phyloP scores from a whole-genome alignment of 2,888 invertebrate species.

The Epinotia nisella region DNA sequence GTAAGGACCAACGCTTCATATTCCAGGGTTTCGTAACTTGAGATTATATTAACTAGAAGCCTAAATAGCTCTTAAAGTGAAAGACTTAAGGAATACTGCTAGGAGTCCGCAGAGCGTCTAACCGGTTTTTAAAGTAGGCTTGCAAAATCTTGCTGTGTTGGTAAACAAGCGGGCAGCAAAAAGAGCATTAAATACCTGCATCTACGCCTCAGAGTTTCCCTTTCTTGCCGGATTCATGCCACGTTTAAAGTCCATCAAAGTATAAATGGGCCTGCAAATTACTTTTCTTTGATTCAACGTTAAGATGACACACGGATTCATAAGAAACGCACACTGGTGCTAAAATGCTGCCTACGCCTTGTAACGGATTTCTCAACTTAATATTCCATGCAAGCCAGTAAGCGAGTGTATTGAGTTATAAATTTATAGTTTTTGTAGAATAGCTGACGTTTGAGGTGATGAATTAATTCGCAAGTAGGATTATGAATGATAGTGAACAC shows the following conservation, averaged over 20 bases:
- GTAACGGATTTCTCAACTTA: neutral
- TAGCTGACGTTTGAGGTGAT: neutral
- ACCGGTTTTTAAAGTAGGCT: constrained; percentile 78
- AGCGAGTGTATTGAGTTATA: neutral
- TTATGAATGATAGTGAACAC: neutral
- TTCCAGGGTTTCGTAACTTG: constrained; percentile 29
- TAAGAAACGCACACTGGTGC: neutral
- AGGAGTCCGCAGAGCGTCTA: constrained; percentile 57
- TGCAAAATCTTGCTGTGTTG: constrained; percentile 67
- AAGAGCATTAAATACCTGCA: constrained; percentile 35
- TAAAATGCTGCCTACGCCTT: neutral
- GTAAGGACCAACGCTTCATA: constrained; percentile 21
- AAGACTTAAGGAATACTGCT: constrained; percentile 25
- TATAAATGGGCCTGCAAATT: constrained; percentile 11
- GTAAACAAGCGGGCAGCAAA: constrained; percentile 48
- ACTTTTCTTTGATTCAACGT: constrained; percentile 13
- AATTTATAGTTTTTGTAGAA: neutral
- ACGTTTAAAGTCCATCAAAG: constrained; percentile 39
- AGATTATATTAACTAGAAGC: constrained; percentile 13
- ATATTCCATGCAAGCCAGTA: neutral
- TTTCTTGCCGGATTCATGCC: constrained; percentile 41
- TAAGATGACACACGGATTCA: neutral
- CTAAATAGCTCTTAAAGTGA: constrained; percentile 21
- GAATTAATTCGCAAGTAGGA: neutral
- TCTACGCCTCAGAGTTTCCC: constrained; percentile 44